Evolutionary conservation across 2,888 invertebrate genomes (phyloP).

Genomic region (Peribatodes rhomboidaria): DNA sequence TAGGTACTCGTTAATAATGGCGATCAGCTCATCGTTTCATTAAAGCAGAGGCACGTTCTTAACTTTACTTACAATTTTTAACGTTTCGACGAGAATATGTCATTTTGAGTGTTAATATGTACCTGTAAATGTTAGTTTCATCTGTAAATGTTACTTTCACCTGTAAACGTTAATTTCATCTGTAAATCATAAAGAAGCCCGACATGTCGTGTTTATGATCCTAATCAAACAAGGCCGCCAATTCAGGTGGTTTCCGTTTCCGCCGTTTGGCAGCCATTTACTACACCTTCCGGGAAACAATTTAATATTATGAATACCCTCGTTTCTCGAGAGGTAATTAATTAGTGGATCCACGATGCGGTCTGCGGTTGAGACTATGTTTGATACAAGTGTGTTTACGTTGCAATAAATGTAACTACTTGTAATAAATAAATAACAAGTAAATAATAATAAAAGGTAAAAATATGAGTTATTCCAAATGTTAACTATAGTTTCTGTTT

Average conservation of each 20-base stretch:
- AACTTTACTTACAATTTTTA: too few relatives aligned
- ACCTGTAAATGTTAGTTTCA: not conserved
- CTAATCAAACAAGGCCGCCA: constrained; percentile 5
- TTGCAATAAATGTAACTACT: not conserved
- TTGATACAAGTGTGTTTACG: not conserved
- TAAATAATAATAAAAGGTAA: too few relatives aligned
- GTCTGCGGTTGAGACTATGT: not conserved
- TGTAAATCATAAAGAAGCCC: not conserved
- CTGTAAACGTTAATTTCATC: not conserved
- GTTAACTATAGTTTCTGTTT: too few relatives aligned
- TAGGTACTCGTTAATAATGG: too few relatives aligned
- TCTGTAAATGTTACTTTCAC: not conserved
- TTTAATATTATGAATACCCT: constrained; percentile 17
- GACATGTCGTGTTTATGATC: not conserved
- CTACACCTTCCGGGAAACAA: constrained; percentile 14
- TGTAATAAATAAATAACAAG: too few relatives aligned
- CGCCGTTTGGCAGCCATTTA: constrained; percentile 21
- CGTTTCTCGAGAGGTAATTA: constrained; percentile 17
- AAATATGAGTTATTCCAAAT: too few relatives aligned
- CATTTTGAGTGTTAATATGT: too few relatives aligned
- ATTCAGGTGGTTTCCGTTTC: constrained; percentile 6
- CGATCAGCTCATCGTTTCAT: too few relatives aligned
- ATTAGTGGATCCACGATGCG: constrained; percentile 17
- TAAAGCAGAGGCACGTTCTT: too few relatives aligned
- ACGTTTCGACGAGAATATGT: too few relatives aligned